Percentiles rank a stretch among this genome's conserved stretches.
Evolutionary conservation across 2,113 vertebrate genomes (phyloP).

Genomic region (Calonectris borealis): DNA sequence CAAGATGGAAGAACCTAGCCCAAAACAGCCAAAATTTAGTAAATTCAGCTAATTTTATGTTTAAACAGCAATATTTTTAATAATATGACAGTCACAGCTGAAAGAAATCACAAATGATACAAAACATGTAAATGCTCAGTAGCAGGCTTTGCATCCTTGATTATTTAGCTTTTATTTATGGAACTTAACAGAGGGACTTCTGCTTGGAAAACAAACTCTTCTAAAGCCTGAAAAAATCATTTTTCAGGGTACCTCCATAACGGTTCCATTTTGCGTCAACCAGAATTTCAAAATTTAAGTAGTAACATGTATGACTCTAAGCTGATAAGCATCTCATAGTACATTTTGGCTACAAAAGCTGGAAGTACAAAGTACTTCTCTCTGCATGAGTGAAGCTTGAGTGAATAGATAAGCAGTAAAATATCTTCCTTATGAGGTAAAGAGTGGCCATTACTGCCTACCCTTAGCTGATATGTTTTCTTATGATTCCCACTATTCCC

Average conservation of each 20-base stretch:
- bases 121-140: neutral
- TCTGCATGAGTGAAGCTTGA: neutral
- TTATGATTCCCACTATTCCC: neutral
- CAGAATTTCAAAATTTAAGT: neutral
- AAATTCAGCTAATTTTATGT: neutral
- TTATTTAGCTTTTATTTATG: neutral
- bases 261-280: neutral
- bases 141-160: neutral
- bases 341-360: neutral
- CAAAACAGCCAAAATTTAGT: neutral
- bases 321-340: neutral
- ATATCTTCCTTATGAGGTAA: neutral
- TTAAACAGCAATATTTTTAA: neutral
- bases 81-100: neutral
- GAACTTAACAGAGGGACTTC: neutral
- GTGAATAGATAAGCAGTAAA: neutral
- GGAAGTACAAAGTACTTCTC: neutral
- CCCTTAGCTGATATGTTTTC: neutral
- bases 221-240: neutral
- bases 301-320: neutral
- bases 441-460: neutral
- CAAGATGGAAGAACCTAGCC: neutral
- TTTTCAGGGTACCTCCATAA: neutral
- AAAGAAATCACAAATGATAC: neutral
- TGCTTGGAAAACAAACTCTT: neutral